phyloP scores from a whole-genome alignment of 2,888 invertebrate species.

The Laothoe populi region DNA sequence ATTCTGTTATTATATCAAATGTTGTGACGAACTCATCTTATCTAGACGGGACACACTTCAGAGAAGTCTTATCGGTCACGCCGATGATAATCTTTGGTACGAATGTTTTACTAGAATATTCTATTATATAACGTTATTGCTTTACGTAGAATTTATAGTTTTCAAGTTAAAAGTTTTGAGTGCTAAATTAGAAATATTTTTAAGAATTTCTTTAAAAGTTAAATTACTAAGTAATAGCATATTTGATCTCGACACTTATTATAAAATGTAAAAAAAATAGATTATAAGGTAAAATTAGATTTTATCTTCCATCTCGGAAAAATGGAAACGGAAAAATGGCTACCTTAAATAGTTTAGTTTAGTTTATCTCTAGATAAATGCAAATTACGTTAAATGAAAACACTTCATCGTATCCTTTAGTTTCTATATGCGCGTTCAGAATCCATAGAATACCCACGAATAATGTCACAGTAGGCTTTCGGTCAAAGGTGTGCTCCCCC shows the following conservation, averaged over 20 bases:
- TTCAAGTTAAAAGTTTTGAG: background rate
- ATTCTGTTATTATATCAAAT: conserved; percentile 1
- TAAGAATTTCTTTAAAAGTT: too few species aligned
- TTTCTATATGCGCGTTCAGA: conserved; percentile 31
- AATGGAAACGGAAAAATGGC: too few species aligned
- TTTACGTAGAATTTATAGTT: background rate
- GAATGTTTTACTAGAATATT: background rate
- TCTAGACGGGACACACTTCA: background rate
- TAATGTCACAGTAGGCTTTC: conserved; percentile 50
- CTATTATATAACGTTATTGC: background rate
- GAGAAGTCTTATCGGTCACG: background rate
- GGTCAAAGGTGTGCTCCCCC: conserved; percentile 58
- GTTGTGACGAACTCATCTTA: background rate
- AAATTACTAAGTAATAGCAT: too few species aligned
- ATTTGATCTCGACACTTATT: too few species aligned
- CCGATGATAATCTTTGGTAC: background rate
- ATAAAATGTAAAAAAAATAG: too few species aligned
- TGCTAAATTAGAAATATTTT: background rate
- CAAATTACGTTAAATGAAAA: background rate
- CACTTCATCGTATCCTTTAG: background rate
- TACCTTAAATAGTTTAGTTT: too few species aligned
- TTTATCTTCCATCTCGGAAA: too few species aligned
- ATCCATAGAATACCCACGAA: conserved; percentile 47
- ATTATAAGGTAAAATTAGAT: too few species aligned
- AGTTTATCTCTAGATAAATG: too few species aligned